Percentiles rank a stretch among this genome's conserved stretches.
Evolutionary conservation across 1,140 invertebrate genomes (phyloP).

Genomic region (Achatina immaculata): DNA sequence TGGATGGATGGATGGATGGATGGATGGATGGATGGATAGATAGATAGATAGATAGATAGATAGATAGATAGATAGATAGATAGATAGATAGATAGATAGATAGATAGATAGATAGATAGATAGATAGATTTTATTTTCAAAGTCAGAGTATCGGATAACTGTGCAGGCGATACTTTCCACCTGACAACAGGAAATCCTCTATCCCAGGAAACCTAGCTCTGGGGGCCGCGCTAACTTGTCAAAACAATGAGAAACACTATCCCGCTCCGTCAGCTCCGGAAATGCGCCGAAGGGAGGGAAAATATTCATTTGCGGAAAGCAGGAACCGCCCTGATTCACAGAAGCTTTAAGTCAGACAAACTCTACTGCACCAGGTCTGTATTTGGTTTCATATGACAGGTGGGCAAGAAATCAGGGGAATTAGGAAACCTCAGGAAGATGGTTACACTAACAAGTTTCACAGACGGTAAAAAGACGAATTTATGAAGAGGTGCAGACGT

Average conservation of each 20-base stretch:
- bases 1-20: neutral
- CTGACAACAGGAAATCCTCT: neutral
- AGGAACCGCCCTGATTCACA: neutral
- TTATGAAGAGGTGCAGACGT: neutral
- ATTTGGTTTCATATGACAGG: too few species aligned
- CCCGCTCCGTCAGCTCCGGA: neutral
- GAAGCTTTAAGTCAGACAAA: neutral
- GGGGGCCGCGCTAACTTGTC: neutral
- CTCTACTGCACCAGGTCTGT: too few species aligned
- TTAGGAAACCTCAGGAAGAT: neutral
- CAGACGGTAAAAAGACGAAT: too few species aligned
- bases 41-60: neutral
- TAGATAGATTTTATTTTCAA: too few species aligned
- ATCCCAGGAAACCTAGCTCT: neutral
- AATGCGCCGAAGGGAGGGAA: neutral
- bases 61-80: neutral
- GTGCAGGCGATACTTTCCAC: neutral
- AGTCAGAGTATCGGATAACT: neutral
- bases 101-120: constrained; percentile 4
- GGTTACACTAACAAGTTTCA: too few species aligned
- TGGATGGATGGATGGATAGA: neutral
- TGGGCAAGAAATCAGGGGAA: neutral
- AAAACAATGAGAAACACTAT: neutral
- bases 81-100: constrained; percentile 4
- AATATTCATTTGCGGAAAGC: neutral